Base-by-base conservation (phyloP, 2,113 vertebrate genomes). In the Circaetus gallicus region DNA sequence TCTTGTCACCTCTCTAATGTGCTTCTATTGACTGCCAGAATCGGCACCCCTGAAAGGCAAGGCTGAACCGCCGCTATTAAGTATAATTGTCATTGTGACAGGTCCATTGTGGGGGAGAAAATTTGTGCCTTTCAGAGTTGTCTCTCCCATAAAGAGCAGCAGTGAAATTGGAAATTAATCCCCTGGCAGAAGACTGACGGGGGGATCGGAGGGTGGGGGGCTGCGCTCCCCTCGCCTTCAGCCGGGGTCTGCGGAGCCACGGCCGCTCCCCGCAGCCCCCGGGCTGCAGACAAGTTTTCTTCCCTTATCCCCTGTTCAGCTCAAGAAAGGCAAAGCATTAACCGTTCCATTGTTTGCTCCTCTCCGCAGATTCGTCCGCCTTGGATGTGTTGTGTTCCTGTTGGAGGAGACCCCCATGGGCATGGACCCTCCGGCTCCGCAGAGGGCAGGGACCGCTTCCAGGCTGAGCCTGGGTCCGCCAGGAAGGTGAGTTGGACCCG, bases 371-470 rank as follows among this genome's bases (percentile, higher is more conserved):
- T 43, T 8, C 10, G 10, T 29, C 40, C 2, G 0, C 26, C 32
- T 5, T 3, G 67, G 42, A 18, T 2, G 55, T 9, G 66, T 40
- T n/a, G 32, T 25, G 58, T 40, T 65, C 67, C 45, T 2, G 3
- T 1, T 9, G 24, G 19, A 26, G 19, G 45, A 22, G 12, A 5
- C 28, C 56, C 49, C 5, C 3, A 0, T 9, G 15, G 16, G 18
- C 10, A 0, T 5, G 65, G 65, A 53, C 29, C 26, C 9, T 20
- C 31, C 3, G 4, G 36, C 31, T 20, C 16, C 3, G 16, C 28
- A 0, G 11, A 1, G 47, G 40, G 52, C 45, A 24, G 72, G 34
- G 43, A n/a, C 2, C 1, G 1, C 61, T 4, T 53, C 31, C 2
- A 4, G 45, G 40, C 52, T 31, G 47, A n/a, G n/a, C 47, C n/a